Evolutionary conservation across 2,113 vertebrate species (phyloP).

Genomic region (Egretta garzetta): DNA sequence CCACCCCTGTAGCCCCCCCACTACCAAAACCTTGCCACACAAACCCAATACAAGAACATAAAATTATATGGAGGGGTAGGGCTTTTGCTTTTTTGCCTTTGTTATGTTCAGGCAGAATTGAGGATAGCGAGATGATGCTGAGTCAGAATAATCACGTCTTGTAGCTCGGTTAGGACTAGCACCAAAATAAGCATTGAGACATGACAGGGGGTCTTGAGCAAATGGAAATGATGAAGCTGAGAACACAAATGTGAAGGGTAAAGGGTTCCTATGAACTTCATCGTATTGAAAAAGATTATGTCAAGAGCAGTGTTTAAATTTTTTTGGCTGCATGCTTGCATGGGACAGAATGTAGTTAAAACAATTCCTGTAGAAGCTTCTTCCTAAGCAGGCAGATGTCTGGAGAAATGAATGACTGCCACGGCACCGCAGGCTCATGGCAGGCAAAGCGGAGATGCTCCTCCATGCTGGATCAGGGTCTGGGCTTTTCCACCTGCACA

Average conservation of each 20-base stretch:
- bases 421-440: fast-evolving
- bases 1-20: too few species aligned
- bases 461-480: not conserved
- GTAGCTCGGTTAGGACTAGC: not conserved
- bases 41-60: not conserved
- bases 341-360: not conserved
- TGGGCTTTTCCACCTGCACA: not conserved
- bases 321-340: not conserved
- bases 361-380: not conserved
- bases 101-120: not conserved
- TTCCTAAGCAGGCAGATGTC: not conserved
- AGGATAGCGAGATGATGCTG: not conserved
- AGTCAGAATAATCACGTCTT: not conserved
- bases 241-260: not conserved
- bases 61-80: not conserved
- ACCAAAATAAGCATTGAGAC: not conserved
- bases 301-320: not conserved
- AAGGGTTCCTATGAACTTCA: not conserved
- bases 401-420: not conserved
- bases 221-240: not conserved
- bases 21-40: too few species aligned
- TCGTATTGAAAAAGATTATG: not conserved
- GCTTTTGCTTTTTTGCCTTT: not conserved
- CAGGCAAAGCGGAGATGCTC: not conserved
- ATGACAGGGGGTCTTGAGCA: not conserved